phyloP scores from a whole-genome alignment of 2,888 invertebrate genomes.

The Himalopsyche tibetana region DNA sequence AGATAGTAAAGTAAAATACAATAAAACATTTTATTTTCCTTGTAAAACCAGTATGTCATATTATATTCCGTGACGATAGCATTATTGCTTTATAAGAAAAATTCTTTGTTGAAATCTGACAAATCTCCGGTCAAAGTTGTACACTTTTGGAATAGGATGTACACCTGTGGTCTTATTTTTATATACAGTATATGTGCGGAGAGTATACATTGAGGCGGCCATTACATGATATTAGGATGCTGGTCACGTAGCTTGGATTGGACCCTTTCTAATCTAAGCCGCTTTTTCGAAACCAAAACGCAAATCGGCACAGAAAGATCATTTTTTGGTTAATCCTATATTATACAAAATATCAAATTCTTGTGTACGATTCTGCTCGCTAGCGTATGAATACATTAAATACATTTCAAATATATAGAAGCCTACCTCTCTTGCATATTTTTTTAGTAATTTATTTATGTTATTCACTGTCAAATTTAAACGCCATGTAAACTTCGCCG shows the following conservation, averaged over 20 bases:
- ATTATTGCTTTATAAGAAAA: no score
- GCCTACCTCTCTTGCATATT: no score
- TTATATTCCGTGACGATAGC: no score
- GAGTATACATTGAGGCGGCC: not conserved
- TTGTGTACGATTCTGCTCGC: no score
- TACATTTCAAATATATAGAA: no score
- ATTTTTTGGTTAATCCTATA: constrained; percentile 12
- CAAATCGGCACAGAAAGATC: constrained; percentile 17
- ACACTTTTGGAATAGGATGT: not conserved
- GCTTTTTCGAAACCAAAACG: constrained; percentile 8
- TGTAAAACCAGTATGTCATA: no score
- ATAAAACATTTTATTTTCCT: no score
- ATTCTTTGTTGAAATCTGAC: not conserved
- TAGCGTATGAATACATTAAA: no score
- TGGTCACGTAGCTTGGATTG: constrained; percentile 1
- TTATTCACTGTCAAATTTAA: no score
- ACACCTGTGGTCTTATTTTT: constrained; percentile 31
- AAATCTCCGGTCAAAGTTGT: not conserved
- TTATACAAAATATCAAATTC: not conserved
- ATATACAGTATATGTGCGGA: not conserved
- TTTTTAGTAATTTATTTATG: no score
- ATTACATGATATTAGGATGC: constrained; percentile 1
- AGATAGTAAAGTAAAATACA: no score
- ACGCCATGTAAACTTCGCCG: no score
- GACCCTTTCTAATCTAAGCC: constrained; percentile 36